These are phyloP conservation scores for Mongoloraphidia duomilia DNA, from an alignment of 2,888 invertebrate species.

Conservation along the genomic window DNA sequence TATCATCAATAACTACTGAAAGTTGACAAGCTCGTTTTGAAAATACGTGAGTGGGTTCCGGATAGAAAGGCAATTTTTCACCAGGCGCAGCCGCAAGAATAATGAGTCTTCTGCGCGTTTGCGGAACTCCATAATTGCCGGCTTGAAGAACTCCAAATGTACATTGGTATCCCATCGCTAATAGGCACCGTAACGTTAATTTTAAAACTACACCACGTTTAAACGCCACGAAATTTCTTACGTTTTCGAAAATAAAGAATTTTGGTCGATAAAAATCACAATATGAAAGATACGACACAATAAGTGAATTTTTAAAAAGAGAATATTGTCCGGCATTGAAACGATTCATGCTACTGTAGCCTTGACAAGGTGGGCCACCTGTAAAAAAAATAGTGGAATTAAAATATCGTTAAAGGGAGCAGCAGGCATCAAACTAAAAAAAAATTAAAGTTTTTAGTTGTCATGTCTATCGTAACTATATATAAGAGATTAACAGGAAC, in stretches of 20 bases:
- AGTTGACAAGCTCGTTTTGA: conserved; percentile 50
- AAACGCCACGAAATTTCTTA: conserved; percentile 72
- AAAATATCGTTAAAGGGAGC: neutral
- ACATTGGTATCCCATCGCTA: conserved; percentile 78
- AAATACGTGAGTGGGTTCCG: conserved; percentile 69
- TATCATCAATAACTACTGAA: conserved; percentile 43
- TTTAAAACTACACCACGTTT: conserved; percentile 70
- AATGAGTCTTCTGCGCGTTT: conserved; percentile 61
- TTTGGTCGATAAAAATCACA: conserved; percentile 76
- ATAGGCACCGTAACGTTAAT: conserved; percentile 55
- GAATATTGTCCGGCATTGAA: conserved; percentile 76
- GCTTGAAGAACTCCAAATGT: conserved; percentile 78
- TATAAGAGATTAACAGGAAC: too few relatives aligned
- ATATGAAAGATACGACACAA: conserved; percentile 67
- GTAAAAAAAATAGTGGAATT: neutral
- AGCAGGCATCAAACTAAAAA: neutral
- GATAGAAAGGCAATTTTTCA: conserved; percentile 54
- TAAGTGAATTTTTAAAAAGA: conserved; percentile 70
- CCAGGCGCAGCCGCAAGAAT: conserved; percentile 74
- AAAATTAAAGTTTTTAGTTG: too few relatives aligned
- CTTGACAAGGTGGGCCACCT: conserved; percentile 82
- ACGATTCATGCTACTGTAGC: conserved; percentile 80
- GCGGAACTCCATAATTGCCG: conserved; percentile 73
- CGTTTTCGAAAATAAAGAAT: conserved; percentile 74
- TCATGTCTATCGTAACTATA: too few relatives aligned